phyloP scores from a whole-genome alignment of 2,888 invertebrate species.

The Acrobasis repandana region DNA sequence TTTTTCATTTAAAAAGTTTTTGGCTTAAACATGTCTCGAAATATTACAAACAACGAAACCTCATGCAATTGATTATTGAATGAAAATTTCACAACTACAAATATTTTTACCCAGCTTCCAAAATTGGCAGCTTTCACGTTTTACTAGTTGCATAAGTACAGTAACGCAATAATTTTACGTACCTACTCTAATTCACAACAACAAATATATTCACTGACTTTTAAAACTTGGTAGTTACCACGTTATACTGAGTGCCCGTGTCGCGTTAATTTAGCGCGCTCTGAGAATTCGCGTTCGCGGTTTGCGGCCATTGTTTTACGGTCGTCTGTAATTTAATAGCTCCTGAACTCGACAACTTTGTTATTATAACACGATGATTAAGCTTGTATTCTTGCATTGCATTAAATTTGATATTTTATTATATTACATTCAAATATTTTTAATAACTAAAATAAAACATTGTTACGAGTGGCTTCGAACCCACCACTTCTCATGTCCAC shows the following conservation, averaged over 20 bases:
- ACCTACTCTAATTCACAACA: not conserved
- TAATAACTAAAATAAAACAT: no score
- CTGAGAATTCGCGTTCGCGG: conserved; percentile 42
- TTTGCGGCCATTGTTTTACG: conserved; percentile 56
- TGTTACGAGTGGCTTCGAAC: no score
- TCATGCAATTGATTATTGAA: no score
- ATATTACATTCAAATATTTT: not conserved
- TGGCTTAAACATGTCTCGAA: no score
- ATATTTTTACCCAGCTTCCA: no score
- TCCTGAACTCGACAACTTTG: conserved; percentile 49
- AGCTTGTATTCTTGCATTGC: conserved; percentile 21
- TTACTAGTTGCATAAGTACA: no score
- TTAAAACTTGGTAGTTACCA: not conserved
- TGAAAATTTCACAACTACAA: no score
- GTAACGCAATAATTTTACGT: no score
- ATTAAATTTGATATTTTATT: not conserved
- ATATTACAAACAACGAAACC: no score
- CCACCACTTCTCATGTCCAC: no score
- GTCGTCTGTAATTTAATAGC: conserved; percentile 55
- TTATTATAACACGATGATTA: conserved; percentile 46
- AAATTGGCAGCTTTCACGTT: no score
- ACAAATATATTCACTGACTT: not conserved
- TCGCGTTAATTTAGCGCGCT: conserved; percentile 40
- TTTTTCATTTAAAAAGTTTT: no score
- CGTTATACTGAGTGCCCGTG: not conserved